Evolutionary conservation across 2,888 invertebrate species (phyloP), one percentile per base, ranked within the genome.

Genomic region (Macrophya annulata): DNA sequence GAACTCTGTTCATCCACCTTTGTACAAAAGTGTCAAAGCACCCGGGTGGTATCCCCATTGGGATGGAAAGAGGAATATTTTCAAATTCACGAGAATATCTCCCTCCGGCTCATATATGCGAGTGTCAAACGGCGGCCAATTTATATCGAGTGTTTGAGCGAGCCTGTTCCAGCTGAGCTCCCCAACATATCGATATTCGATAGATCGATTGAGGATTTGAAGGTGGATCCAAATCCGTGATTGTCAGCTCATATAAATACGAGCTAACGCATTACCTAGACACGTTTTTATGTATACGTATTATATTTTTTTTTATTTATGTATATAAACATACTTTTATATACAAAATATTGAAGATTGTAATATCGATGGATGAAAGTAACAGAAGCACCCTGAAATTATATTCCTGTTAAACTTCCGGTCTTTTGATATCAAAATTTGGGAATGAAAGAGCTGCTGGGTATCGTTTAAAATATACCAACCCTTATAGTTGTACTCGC

Each of bases 51-150:
- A 74, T 51, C 31, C 77, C 55, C n/a, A 3, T 12, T 31, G 17
- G 37, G 15, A 15, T 31, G 17, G 21, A 12, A n/a, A 43, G 21
- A 21, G 6, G 43, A 21, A 81, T 81, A 62, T 81, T 81, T 43
- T 62, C 43, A 62, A 81, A 81, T 81, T 81, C 21, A 17, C 21
- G 55, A 79, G 31, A 62, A 25, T 31, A 31, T 62, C 40, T 40
- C 17, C 25, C 40, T 40, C 62, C 15, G 17, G 6, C 40, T 17
- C 62, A 12, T 40, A 37, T 15, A 12, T 62, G 12, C 62, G 79
- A 62, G 79, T 81, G 79, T 81, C 79, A 81, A 81, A 51, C 62
- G 21, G 59, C 21, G 62, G 25, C 62, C 81, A 81, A 81, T 81
- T 81, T 81, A 62, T 81, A 81, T 43, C 37, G n/a, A 81, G 59